phyloP scores from a whole-genome alignment of 2,797 vertebrate species.

The Cossypha dichroa region DNA sequence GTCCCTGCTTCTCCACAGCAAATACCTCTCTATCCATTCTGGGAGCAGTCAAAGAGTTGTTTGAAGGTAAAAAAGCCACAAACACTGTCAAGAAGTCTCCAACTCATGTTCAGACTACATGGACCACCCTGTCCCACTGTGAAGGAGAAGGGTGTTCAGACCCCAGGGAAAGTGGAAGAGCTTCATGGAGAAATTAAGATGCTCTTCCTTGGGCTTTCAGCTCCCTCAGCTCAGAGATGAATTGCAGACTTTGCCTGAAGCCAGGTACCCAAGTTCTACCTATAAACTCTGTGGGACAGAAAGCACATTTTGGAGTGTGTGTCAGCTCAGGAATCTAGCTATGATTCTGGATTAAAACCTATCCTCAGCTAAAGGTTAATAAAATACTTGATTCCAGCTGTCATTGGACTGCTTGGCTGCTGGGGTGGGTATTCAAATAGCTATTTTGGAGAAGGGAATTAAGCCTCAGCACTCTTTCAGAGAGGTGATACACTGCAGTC shows the following conservation, averaged over 20 bases:
- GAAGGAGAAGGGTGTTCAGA: background rate
- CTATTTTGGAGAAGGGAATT: background rate
- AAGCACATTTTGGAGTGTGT: accelerated
- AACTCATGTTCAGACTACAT: background rate
- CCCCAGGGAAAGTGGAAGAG: background rate
- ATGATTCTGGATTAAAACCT: background rate
- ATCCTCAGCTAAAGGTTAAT: background rate
- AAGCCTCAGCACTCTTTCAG: background rate
- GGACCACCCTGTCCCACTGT: background rate
- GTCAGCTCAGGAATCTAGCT: background rate
- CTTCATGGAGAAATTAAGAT: background rate
- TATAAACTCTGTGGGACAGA: background rate
- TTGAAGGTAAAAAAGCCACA: background rate
- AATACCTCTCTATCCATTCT: background rate
- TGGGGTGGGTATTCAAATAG: background rate
- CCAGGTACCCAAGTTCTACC: background rate
- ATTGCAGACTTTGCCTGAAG: background rate
- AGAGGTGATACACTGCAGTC: background rate
- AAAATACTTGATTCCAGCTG: background rate
- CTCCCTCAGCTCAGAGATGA: background rate
- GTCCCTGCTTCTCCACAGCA: background rate
- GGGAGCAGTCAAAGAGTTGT: background rate
- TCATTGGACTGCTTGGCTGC: background rate
- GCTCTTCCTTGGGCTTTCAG: background rate
- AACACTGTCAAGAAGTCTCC: background rate